Conservation (phyloP, 2,113 vertebrate genomes). For the Mobula birostris region DNA sequence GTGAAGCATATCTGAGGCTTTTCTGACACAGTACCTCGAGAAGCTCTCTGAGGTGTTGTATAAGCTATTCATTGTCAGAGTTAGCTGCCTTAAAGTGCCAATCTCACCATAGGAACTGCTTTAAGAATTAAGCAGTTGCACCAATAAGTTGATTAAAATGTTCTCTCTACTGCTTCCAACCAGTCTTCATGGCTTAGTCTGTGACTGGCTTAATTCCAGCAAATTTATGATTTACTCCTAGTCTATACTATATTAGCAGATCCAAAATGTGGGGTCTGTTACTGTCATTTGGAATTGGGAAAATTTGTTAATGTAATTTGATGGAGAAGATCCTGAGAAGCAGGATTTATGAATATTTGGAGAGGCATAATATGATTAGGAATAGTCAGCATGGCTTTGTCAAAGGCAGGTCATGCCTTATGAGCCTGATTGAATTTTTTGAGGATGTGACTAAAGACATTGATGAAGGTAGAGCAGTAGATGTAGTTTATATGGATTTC, state of each 20-base stretch:
- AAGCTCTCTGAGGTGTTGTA: not conserved
- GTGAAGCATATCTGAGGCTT: not conserved
- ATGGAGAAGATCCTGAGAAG: too few species aligned
- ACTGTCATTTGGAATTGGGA: not conserved
- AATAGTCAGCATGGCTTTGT: too few species aligned
- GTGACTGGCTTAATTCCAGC: not conserved
- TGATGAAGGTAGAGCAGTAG: too few species aligned
- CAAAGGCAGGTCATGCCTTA: too few species aligned
- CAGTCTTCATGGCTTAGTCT: not conserved
- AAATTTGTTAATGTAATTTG: not conserved
- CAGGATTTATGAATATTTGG: too few species aligned
- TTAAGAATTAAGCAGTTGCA: not conserved
- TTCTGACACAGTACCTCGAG: too few species aligned
- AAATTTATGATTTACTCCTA: not conserved
- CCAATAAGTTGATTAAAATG: not conserved
- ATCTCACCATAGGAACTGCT: not conserved
- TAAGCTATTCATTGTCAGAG: not conserved
- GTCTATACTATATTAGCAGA: not conserved
- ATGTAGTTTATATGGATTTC: too few species aligned
- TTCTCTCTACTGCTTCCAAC: not conserved
- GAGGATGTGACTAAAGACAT: too few species aligned
- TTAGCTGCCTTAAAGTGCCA: not conserved
- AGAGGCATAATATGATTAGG: too few species aligned
- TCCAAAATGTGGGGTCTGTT: not conserved
- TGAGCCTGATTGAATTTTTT: too few species aligned